Evolutionary conservation across 2,797 vertebrate genomes (phyloP), one percentile per base, ranked within the genome.

Genomic region (Myripristis murdjan): DNA sequence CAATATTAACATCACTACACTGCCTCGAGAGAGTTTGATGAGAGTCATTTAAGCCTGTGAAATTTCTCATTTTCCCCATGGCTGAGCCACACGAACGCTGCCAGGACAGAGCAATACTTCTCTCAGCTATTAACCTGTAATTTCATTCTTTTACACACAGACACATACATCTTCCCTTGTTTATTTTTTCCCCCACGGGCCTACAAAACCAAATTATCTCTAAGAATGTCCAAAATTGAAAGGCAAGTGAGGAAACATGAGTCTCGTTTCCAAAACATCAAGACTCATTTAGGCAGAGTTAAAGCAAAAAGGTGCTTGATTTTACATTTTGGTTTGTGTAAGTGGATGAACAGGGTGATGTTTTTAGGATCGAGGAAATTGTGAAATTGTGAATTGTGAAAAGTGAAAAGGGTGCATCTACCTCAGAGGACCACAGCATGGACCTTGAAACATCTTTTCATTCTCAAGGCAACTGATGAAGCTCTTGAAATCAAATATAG

Each of bases 11-110:
- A 77, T 78, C 78, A 73, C 77, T 22, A 46, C 64, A 39, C 63
- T 51, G 77, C 82, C 79, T 84, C 77, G 57, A 71, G 80, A 90
- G 82, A 79, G 72, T 89, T 77, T 89, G 85, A 93, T 87, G 84
- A 89, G 87, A 87, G 80, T 70, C 82, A 84, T 87, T 93, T 92
- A 92, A 80, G 77, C 81, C 75, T 84, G 87, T 89, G 87, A 92
- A 93, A 93, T 93, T 91, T 93, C 91, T 94, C 62, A 93, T 93
- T 94, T 93, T 92, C 89, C 90, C 89, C 91, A 65, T 85, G 87
- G 79, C 77, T 87, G 90, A 89, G 84, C 87, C 72, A 76, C 77
- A 64, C 66, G 61, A 88, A 77, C 74, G 64, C 86, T 60, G 79
- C 72, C 79, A 77, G 84, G 75, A 86, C 83, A 68, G 84, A 85